phyloP scores from a whole-genome alignment of 2,888 invertebrate genomes.

The Sycophila texana region DNA sequence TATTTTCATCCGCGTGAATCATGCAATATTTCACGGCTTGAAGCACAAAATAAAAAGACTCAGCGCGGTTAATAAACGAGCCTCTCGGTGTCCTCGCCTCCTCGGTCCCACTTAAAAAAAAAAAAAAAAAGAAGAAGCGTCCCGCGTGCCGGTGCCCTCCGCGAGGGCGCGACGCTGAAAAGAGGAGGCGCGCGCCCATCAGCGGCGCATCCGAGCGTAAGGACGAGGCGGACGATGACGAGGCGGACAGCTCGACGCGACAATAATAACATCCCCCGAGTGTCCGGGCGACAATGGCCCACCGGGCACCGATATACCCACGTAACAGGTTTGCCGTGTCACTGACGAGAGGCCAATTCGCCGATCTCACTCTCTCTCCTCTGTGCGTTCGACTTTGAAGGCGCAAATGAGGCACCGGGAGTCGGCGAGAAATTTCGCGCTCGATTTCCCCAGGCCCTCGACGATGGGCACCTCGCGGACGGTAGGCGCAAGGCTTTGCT shows the following conservation, averaged over 20 bases:
- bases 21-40: conserved; percentile 28
- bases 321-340: conserved; percentile 60
- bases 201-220: conserved; percentile 26
- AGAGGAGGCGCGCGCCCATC: conserved; percentile 2
- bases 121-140: background rate
- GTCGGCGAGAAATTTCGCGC: conserved; percentile 54
- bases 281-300: conserved; percentile 59
- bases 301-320: conserved; percentile 44
- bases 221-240: background rate
- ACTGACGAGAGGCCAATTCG: conserved; percentile 63
- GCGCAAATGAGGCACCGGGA: conserved; percentile 36
- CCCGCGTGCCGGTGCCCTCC: background rate
- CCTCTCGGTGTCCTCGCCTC: background rate
- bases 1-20: conserved; percentile 33
- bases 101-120: background rate
- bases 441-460: conserved; percentile 42
- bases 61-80: background rate
- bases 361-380: conserved; percentile 52
- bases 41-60: conserved; percentile 44
- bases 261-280: conserved; percentile 62
- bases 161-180: background rate
- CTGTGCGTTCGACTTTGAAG: conserved; percentile 21
- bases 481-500: no score
- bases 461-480: no score
- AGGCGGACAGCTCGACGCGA: conserved; percentile 41